These are phyloP conservation scores for Falco biarmicus DNA, from an alignment of 2,797 vertebrate species.

Conservation along the genomic window DNA sequence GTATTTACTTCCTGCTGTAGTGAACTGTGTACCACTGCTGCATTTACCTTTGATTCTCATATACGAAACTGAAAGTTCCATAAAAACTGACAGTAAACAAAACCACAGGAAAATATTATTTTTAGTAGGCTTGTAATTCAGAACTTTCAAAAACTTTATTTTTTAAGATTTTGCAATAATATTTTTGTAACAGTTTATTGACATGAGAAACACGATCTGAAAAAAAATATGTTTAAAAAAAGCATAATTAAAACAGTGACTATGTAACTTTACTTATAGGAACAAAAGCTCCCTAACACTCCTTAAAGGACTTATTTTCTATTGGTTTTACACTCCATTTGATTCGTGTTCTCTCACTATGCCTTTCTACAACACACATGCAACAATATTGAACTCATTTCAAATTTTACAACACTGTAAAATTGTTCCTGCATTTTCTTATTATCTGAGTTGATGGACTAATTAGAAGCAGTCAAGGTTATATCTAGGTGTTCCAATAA, in stretches of 20 bases:
- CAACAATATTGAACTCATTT: conserved; percentile 64
- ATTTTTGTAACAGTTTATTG: background rate
- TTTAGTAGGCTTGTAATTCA: background rate
- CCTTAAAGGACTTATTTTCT: conserved; percentile 16
- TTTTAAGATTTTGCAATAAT: background rate
- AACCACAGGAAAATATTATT: background rate
- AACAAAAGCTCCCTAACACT: background rate
- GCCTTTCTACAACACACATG: background rate
- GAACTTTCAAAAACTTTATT: background rate
- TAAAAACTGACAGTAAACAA: background rate
- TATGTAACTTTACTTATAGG: background rate
- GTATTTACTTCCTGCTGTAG: background rate
- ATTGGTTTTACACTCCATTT: conserved; percentile 1
- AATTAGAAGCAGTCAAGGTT: conserved; percentile 77
- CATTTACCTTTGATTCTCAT: background rate
- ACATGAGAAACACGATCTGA: background rate
- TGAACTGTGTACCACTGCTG: background rate
- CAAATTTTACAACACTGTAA: conserved; percentile 69
- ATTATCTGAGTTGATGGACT: conserved; percentile 71
- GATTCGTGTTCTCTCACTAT: background rate
- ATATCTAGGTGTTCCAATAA: conserved; percentile 74
- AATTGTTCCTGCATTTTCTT: conserved; percentile 70
- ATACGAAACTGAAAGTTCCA: background rate
- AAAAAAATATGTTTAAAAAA: background rate
- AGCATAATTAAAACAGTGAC: background rate